Conservation (phyloP, 2,113 vertebrate species). For the Bolborhynchus lineola region DNA sequence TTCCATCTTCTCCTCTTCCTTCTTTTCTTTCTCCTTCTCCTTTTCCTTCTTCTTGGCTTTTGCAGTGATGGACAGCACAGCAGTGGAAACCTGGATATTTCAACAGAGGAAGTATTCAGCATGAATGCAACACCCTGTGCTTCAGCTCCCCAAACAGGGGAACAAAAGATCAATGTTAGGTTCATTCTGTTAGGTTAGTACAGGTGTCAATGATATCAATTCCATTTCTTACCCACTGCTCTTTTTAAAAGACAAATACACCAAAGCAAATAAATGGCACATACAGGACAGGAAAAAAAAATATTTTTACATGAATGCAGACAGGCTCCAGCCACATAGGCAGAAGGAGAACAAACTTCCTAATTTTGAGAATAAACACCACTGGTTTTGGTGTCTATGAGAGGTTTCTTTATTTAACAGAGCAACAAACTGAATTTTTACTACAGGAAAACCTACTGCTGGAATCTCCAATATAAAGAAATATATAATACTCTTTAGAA, state of each 20-base stretch:
- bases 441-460: neutral
- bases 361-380: neutral
- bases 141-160: neutral
- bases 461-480: neutral
- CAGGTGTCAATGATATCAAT: neutral
- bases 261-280: neutral
- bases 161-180: neutral
- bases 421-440: neutral
- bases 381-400: neutral
- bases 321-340: neutral
- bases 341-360: neutral
- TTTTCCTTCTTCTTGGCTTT: conserved; percentile 99
- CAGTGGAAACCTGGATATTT: conserved; percentile 89
- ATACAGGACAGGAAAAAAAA: neutral
- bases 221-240: neutral
- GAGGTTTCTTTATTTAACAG: neutral
- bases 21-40: conserved; percentile 91
- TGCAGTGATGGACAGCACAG: conserved; percentile 97
- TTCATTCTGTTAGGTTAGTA: neutral
- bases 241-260: neutral
- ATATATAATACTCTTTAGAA: neutral
- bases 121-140: neutral
- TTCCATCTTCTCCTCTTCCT: conserved; percentile 97
- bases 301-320: neutral
- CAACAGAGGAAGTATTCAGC: conserved; percentile 10